Evolutionary conservation across 2,797 vertebrate genomes (phyloP).

Genomic region (Brotula barbata): DNA sequence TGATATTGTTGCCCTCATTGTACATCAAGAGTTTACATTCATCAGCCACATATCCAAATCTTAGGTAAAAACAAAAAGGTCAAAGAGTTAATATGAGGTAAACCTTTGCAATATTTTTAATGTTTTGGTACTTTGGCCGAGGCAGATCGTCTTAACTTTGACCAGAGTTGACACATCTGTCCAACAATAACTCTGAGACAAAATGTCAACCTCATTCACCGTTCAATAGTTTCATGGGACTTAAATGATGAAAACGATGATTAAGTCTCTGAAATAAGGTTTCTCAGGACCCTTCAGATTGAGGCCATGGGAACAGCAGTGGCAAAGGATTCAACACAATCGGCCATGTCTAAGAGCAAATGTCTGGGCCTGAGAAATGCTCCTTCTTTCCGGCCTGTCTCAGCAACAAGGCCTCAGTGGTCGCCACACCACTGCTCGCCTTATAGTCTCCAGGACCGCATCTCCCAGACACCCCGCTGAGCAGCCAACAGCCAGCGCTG

Average conservation of each 20-base stretch:
- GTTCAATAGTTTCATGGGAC: conserved; percentile 43
- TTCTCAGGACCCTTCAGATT: conserved; percentile 73
- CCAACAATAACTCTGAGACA: conserved; percentile 24
- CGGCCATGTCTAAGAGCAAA: conserved; percentile 64
- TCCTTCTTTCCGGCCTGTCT: conserved; percentile 53
- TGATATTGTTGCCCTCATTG: too few species aligned
- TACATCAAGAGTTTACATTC: too few species aligned
- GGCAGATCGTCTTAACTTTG: conserved; percentile 26
- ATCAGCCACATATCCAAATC: too few species aligned
- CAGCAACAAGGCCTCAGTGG: conserved; percentile 67
- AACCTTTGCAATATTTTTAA: background rate
- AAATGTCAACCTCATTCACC: conserved; percentile 34
- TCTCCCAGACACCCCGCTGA: conserved; percentile 72
- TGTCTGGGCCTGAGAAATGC: conserved; percentile 50
- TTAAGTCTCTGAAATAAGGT: conserved; percentile 54
- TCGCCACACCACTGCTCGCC: conserved; percentile 60
- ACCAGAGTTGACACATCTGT: conserved; percentile 44
- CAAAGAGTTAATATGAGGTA: conserved; percentile 1
- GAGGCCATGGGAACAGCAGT: conserved; percentile 72
- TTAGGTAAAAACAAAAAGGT: background rate
- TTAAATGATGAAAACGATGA: conserved; percentile 60
- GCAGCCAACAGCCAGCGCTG: conserved; percentile 47
- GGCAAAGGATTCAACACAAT: conserved; percentile 65
- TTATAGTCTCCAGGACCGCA: conserved; percentile 63
- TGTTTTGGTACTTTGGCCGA: too few species aligned